Evolutionary conservation across 2,888 invertebrate species (phyloP).

Genomic region (Melangyna quadrimaculata): DNA sequence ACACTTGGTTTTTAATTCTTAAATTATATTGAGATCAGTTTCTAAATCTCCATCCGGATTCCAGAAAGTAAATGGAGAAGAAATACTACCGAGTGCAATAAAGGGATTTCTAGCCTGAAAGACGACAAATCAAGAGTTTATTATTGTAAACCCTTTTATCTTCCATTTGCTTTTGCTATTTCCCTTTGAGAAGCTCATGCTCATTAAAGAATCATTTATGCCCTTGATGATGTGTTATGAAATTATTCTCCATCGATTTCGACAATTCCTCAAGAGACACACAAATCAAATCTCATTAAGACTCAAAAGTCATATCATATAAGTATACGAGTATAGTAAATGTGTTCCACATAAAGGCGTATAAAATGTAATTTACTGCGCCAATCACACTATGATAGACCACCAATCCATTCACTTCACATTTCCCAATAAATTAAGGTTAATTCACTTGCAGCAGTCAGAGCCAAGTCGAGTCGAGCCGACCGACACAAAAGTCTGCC

Average conservation of each 20-base stretch:
- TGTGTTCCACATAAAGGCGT: conserved; percentile 13
- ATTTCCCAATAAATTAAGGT: conserved; percentile 52
- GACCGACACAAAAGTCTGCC: not conserved
- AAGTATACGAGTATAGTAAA: not conserved
- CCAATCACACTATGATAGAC: conserved; percentile 28
- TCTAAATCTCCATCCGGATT: no score
- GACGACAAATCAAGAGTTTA: not conserved
- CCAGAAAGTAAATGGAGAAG: no score
- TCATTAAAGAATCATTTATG: not conserved
- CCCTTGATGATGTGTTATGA: conserved; percentile 4
- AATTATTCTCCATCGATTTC: not conserved
- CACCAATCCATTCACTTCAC: conserved; percentile 56
- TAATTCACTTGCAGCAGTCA: conserved; percentile 34
- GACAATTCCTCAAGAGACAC: not conserved
- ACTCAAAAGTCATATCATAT: not conserved
- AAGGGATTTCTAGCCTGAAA: no score
- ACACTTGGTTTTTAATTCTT: not conserved
- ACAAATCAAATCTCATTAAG: conserved; percentile 7
- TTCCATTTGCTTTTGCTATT: not conserved
- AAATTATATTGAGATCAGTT: no score
- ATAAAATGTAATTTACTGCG: conserved; percentile 41
- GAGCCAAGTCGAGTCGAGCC: not conserved
- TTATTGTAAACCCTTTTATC: not conserved
- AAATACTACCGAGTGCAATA: no score
- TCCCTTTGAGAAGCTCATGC: not conserved